phyloP scores from a whole-genome alignment of 2,113 vertebrate species.

The Cathartes aura region DNA sequence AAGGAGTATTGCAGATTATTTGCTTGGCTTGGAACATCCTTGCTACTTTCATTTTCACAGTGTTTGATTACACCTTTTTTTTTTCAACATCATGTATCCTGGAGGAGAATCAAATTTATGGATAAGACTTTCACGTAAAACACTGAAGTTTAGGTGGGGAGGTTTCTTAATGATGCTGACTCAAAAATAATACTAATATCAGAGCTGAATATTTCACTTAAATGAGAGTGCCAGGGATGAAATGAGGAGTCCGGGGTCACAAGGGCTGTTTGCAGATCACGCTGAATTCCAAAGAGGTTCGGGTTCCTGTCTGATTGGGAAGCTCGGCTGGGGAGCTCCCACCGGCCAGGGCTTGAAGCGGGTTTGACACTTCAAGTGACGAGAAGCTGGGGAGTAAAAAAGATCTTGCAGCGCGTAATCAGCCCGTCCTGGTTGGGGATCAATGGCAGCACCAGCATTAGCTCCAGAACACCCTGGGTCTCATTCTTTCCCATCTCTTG shows the following conservation, averaged over 20 bases:
- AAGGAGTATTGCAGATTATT: not conserved
- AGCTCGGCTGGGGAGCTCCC: not conserved
- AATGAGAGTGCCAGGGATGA: not conserved
- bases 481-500: not conserved
- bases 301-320: fast-evolving
- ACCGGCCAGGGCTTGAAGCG: not conserved
- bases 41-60: not conserved
- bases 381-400: not conserved
- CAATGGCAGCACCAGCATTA: not conserved
- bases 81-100: not conserved
- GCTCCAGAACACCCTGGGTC: not conserved
- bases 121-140: not conserved
- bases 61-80: not conserved
- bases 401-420: not conserved
- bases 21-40: not conserved
- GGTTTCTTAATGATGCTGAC: not conserved
- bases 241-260: not conserved
- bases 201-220: not conserved
- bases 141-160: not conserved
- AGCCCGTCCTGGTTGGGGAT: not conserved
- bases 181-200: not conserved
- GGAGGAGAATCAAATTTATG: not conserved
- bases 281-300: not conserved
- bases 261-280: not conserved
- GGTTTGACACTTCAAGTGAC: not conserved